Evolutionary conservation across 2,797 vertebrate species (phyloP).

Genomic region (Taenioides sp.): DNA sequence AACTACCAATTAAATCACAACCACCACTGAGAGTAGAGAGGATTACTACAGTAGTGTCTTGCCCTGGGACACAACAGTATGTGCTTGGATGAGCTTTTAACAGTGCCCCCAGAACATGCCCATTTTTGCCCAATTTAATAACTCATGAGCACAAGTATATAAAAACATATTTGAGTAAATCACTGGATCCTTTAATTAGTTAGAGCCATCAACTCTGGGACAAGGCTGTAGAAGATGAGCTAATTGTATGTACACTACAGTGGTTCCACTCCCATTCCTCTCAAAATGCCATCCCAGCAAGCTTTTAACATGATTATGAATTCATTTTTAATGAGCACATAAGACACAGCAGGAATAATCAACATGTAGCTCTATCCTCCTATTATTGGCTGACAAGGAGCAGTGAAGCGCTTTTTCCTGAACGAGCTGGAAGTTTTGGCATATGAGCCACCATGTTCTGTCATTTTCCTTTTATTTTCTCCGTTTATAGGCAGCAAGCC

Average conservation of each 20-base stretch:
- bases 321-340: conserved; percentile 61
- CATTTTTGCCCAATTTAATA: background rate
- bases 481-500: conserved; percentile 33
- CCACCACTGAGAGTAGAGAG: no score
- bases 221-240: conserved; percentile 38
- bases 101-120: background rate
- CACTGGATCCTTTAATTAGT: conserved; percentile 49
- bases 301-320: conserved; percentile 64
- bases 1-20: no score
- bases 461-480: conserved; percentile 23
- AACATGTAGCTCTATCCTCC: conserved; percentile 33
- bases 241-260: conserved; percentile 42
- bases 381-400: conserved; percentile 40
- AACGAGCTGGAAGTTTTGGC: conserved; percentile 43
- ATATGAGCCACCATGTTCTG: conserved; percentile 41
- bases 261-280: conserved; percentile 35
- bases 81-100: background rate
- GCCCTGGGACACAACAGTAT: background rate
- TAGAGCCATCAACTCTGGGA: conserved; percentile 41
- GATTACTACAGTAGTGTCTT: no score
- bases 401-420: conserved; percentile 42
- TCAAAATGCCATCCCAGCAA: conserved; percentile 31
- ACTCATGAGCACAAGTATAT: conserved; percentile 30
- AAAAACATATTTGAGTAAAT: conserved; percentile 23
- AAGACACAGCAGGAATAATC: conserved; percentile 59